These are phyloP conservation scores for Mactra quadrangularis DNA, from an alignment of 1,140 invertebrate genomes.

Conservation along the genomic window DNA sequence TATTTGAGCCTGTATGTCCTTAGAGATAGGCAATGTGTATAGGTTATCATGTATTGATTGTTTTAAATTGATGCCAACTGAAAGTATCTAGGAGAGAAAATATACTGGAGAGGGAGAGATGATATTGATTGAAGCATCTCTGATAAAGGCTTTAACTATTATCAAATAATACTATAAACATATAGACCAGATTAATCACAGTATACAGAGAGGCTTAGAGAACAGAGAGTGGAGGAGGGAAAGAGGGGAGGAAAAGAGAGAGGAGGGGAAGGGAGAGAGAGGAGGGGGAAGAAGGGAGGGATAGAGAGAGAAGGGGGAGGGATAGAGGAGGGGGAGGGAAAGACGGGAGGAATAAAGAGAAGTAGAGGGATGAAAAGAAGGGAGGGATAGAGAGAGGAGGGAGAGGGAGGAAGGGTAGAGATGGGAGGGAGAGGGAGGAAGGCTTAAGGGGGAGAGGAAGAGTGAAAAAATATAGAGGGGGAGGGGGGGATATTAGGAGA, in stretches of 20 bases:
- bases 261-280: conserved; percentile 7
- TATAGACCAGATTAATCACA: conserved; percentile 20
- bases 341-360: neutral
- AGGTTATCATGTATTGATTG: conserved; percentile 37
- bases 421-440: neutral
- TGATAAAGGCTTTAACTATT: conserved; percentile 27
- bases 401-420: neutral
- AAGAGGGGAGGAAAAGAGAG: conserved; percentile 1
- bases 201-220: neutral
- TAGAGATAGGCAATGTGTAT: neutral
- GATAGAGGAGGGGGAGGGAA: neutral
- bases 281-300: neutral
- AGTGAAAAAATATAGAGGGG: neutral
- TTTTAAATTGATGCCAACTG: conserved; percentile 12
- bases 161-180: conserved; percentile 25
- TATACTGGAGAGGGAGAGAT: neutral
- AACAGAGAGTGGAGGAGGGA: neutral
- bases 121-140: neutral
- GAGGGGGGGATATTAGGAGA: neutral
- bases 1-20: neutral
- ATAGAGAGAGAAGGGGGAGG: neutral
- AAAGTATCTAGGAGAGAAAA: conserved; percentile 38
- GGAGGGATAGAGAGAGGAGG: neutral
- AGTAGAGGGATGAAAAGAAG: neutral
- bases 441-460: neutral